phyloP scores from a whole-genome alignment of 2,797 vertebrate genomes.

The Syngnathus acus region DNA sequence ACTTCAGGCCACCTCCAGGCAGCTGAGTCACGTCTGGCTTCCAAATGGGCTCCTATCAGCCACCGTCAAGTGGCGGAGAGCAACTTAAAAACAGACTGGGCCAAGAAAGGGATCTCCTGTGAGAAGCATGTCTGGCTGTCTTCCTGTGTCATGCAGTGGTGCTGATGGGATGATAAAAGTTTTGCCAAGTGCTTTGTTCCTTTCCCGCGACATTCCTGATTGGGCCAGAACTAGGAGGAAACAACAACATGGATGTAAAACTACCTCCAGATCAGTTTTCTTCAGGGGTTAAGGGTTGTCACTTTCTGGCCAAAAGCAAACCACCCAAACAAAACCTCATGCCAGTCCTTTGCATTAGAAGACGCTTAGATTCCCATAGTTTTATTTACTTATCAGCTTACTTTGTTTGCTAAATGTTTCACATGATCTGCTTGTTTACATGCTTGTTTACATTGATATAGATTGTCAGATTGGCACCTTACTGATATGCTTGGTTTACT shows the following conservation, averaged over 20 bases:
- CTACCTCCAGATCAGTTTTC: slow-evolving; percentile 54
- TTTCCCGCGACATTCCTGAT: slow-evolving; percentile 50
- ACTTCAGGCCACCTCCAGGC: slow-evolving; percentile 31
- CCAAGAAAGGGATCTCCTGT: slow-evolving; percentile 49
- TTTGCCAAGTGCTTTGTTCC: slow-evolving; percentile 46
- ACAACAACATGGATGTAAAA: slow-evolving; percentile 36
- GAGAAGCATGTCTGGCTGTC: slow-evolving; percentile 57
- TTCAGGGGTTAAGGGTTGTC: slow-evolving; percentile 12
- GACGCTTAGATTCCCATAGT: slow-evolving; percentile 25
- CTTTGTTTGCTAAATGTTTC: slow-evolving; percentile 43
- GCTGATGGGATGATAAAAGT: slow-evolving; percentile 62
- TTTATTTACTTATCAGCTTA: slow-evolving; percentile 51
- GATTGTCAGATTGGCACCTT: neutral
- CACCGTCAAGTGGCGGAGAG: slow-evolving; percentile 51
- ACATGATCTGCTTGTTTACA: neutral
- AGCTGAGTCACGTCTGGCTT: slow-evolving; percentile 43
- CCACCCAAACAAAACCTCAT: slow-evolving; percentile 31
- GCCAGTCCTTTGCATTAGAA: slow-evolving; percentile 35
- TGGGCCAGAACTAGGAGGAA: slow-evolving; percentile 28
- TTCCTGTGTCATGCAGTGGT: slow-evolving; percentile 49
- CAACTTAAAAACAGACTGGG: slow-evolving; percentile 42
- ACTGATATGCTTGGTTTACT: slow-evolving; percentile 5
- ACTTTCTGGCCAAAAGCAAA: slow-evolving; percentile 55
- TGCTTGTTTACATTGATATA: neutral
- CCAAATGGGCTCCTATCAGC: slow-evolving; percentile 59